Base-by-base conservation (phyloP, 2,797 vertebrate genomes). In the Gallinago solitaria region DNA sequence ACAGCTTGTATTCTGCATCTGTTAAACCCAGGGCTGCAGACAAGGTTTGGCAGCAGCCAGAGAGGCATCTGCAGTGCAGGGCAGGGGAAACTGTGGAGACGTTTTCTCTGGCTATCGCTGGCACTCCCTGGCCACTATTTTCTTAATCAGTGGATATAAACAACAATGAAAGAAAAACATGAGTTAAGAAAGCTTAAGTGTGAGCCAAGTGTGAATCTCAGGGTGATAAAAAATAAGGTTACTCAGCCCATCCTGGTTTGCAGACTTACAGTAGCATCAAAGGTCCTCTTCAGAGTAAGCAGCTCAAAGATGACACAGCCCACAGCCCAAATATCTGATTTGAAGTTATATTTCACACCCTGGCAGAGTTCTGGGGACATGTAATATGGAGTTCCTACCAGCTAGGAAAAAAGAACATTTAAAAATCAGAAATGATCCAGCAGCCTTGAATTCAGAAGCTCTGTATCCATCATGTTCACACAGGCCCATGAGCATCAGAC, bases 351-450 rank as follows among this genome's bases (percentile, higher is more conserved):
- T 96, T 99, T 99, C 47, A 99, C 97, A 85, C 99, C 99, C 95
- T 99, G 99, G 95, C 99, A 99, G 78, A 99, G 98, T 95, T 99
- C 99, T 63, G 99, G 99, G 74, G 99, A 99, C 99, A 99, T 99
- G 97, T 99, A 99, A 96, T 99, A 99, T 0, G 99, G 99, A 24
- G 99, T 99, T 96, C 99, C 99, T 41, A 99, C 99, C 97, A 99
- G 99, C 99, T 99, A 95, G 91, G 73, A 94, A 96, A 97, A 96
- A 96, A 96, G 8, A 93, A 84, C 65, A 94, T 64, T 83, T 64
- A 23, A 95, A 93, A 95, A 70, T 63, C 81, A 94, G 80, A 90
- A 83, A 65, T 37, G 12, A 83, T 81, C 18, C 59, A 82, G 23
- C 39, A 69, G 41, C 19, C 57, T 65, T 91, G 53, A 48, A 16